These are phyloP conservation scores for Ectemnius cavifrons DNA, from an alignment of 2,888 invertebrate genomes.

Conservation along the genomic window DNA sequence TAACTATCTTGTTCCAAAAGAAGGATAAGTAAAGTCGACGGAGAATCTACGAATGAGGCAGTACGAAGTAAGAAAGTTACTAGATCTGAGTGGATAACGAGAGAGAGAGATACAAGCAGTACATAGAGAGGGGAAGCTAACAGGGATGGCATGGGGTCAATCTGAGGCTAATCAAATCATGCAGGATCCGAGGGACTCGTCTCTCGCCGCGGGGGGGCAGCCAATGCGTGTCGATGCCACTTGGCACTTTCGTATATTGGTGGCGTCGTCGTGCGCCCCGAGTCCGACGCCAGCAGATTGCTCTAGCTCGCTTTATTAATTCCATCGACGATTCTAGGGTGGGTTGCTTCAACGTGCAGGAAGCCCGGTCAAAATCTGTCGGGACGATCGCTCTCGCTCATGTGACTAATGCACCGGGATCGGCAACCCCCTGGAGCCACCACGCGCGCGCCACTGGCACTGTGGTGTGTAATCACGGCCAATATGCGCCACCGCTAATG, in stretches of 20 bases:
- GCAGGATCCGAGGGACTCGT: constrained; percentile 64
- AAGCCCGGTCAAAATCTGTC: constrained; percentile 62
- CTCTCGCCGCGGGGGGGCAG: constrained; percentile 50
- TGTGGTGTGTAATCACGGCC: constrained; percentile 41
- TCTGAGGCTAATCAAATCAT: constrained; percentile 79
- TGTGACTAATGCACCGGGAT: constrained; percentile 62
- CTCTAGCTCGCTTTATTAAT: constrained; percentile 76
- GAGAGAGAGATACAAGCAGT: constrained; percentile 8
- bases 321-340: constrained; percentile 64
- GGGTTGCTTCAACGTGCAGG: background rate
- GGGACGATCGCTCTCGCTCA: constrained; percentile 57
- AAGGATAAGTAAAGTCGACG: background rate
- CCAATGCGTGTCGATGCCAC: constrained; percentile 24
- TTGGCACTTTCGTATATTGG: constrained; percentile 61
- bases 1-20: background rate
- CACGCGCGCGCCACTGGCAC: background rate
- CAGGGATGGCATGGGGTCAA: constrained; percentile 72
- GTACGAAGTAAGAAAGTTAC: background rate
- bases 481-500: constrained; percentile 63
- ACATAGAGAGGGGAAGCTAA: constrained; percentile 22
- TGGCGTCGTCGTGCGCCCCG: constrained; percentile 23
- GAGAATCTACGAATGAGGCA: background rate
- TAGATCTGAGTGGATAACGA: background rate
- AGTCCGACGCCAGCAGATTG: constrained; percentile 68
- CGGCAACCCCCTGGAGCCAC: background rate